Evolutionary conservation across 1,140 invertebrate species (phyloP).

Genomic region (Drosophila santomea): DNA sequence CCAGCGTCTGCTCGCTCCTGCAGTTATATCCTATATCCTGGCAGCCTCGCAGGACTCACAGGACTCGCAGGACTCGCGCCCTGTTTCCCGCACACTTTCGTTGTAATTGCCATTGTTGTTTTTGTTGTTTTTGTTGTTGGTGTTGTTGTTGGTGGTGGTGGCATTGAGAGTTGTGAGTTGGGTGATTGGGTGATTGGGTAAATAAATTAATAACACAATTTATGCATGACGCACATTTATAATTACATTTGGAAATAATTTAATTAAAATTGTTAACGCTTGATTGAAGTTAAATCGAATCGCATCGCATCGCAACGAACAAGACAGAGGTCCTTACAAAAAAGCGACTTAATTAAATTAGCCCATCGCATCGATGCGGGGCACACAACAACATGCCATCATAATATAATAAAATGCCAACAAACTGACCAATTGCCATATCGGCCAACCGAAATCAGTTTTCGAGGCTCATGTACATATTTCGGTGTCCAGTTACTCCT

Average conservation of each 20-base stretch:
- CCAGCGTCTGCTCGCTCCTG: conserved; percentile 26
- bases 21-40: conserved; percentile 14
- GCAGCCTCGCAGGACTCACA: conserved; percentile 19
- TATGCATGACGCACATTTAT: conserved; percentile 81
- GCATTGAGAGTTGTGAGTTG: conserved; percentile 21
- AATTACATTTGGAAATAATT: conserved; percentile 83
- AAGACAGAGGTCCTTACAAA: conserved; percentile 33
- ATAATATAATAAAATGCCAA: conserved; percentile 49
- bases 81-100: not conserved
- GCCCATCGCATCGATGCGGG: conserved; percentile 64
- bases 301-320: conserved; percentile 20
- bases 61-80: conserved; percentile 6
- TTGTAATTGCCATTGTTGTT: conserved; percentile 57
- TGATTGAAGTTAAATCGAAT: conserved; percentile 80
- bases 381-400: not conserved
- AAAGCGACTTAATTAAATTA: conserved; percentile 75
- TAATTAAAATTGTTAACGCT: conserved; percentile 83
- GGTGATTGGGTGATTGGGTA: conserved; percentile 44
- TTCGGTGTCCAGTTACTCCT: too few species aligned
- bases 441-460: conserved; percentile 29
- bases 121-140: too few species aligned
- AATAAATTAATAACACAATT: conserved; percentile 83
- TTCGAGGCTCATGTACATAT: too few species aligned
- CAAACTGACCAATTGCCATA: conserved; percentile 72
- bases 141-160: conserved; percentile 4